Base-by-base conservation (phyloP, 2,888 invertebrate genomes). In the Deilephila porcellus region DNA sequence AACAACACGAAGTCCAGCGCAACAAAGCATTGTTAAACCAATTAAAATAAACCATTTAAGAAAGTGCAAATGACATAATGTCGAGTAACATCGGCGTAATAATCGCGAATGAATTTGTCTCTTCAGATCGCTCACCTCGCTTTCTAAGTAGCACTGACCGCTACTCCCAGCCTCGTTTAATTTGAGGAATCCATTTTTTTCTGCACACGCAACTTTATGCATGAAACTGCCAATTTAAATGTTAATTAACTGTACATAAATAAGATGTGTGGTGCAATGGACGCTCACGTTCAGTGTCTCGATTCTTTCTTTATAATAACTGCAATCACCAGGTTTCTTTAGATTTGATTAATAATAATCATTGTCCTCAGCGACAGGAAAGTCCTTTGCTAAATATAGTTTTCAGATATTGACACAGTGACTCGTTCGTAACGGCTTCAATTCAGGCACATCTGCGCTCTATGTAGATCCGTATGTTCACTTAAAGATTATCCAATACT, bases 121-220 rank as follows among this genome's bases (percentile, higher is more conserved):
- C 67, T 67, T 52, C 17, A 67, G 67, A 67, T 52, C 52, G 37
- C 45, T 29, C 34, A 60, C 37, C 60, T 19, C 71, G 25, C 71
- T 71, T 71, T 71, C 71, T 71, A 71, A 20, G 59, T 45, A 60
- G 59, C 71, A 71, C 71, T 71, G 71, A 71, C 71, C 71, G 71
- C 45, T 37, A 45, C 17, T 37, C 29, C 71, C 45, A 67, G 67
- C 17, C 52, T 52, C 52, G 52, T 67, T 52, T 64, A 45, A 37
- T 64, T 60, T 52, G 45, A 67, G 45, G 52, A 67, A 67, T 67
- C 52, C 52, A 45, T 45, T 67, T 67, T 64, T 67, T 67, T 52
- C 67, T 25, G 3, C 52, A 52, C 67, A 67, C 67, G 67, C 67
- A 67, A 45, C 45, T 64, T 20, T 45, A 45, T 64, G 64, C 64